Conservation (phyloP, 2,888 invertebrate species). For the Eumacrocentrus americanus region DNA sequence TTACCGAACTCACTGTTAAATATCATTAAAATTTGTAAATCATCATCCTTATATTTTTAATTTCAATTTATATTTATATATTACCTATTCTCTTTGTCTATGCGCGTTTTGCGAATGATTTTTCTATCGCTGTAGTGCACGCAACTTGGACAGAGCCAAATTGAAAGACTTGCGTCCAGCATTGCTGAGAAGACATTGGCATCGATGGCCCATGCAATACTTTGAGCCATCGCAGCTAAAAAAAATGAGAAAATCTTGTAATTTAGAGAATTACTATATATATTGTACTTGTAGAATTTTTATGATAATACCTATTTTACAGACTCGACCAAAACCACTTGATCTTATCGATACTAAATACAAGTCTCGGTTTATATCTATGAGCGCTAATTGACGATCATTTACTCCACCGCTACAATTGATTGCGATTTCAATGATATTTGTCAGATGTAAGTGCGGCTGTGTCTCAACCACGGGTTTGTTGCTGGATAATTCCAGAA, state of each 20-base stretch:
- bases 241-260: not conserved
- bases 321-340: conserved; percentile 55
- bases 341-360: conserved; percentile 78
- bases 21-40: conserved; percentile 4
- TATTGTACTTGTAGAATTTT: too few relatives aligned
- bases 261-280: conserved; percentile 4
- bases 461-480: conserved; percentile 78
- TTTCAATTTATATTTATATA: not conserved
- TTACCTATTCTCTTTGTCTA: conserved; percentile 61
- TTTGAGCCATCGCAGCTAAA: conserved; percentile 71
- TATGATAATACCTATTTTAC: conserved; percentile 60
- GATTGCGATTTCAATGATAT: conserved; percentile 80
- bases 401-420: conserved; percentile 82
- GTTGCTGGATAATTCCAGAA: conserved; percentile 82
- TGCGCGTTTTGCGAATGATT: conserved; percentile 65
- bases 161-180: conserved; percentile 77
- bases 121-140: conserved; percentile 67
- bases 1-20: conserved; percentile 81
- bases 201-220: conserved; percentile 74
- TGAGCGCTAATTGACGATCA: conserved; percentile 83
- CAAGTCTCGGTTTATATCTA: conserved; percentile 89
- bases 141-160: conserved; percentile 75
- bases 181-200: conserved; percentile 81
- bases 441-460: conserved; percentile 76
- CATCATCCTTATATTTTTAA: conserved; percentile 1